phyloP scores from a whole-genome alignment of 2,113 vertebrate genomes.

The Dromiciops gliroides region DNA sequence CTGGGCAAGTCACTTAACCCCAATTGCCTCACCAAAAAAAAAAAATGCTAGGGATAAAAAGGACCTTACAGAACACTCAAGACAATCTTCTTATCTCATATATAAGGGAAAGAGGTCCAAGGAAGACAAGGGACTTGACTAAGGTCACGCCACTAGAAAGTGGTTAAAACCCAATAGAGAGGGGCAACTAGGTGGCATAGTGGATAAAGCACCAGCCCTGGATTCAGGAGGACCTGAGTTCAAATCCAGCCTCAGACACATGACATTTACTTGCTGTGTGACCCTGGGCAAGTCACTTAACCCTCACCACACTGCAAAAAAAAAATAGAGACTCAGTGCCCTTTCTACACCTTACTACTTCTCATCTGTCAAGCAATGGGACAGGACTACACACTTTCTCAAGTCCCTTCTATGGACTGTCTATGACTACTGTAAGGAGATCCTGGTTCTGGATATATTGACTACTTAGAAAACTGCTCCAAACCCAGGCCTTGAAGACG shows the following conservation, averaged over 20 bases:
- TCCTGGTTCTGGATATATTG: not conserved
- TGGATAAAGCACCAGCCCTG: too few species aligned
- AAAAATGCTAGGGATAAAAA: not conserved
- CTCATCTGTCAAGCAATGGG: accelerated
- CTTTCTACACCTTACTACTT: not conserved
- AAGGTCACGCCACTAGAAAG: not conserved
- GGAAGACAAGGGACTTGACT: not conserved
- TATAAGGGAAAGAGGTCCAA: not conserved
- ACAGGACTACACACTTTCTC: not conserved
- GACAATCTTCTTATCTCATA: not conserved
- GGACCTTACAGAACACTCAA: not conserved
- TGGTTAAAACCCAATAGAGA: not conserved
- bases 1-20: too few species aligned
- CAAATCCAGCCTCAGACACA: too few species aligned
- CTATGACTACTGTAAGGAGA: not conserved
- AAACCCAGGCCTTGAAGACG: not conserved
- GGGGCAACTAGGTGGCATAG: too few species aligned
- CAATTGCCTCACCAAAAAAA: too few species aligned
- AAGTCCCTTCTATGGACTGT: not conserved
- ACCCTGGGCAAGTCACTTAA: too few species aligned
- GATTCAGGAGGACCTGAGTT: too few species aligned
- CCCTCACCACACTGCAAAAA: too few species aligned
- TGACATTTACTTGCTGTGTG: too few species aligned
- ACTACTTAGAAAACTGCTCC: not conserved
- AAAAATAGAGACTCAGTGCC: accelerated